These are phyloP conservation scores for Trinorchestia longiramus DNA, from an alignment of 1,140 invertebrate genomes.

Conservation along the genomic window DNA sequence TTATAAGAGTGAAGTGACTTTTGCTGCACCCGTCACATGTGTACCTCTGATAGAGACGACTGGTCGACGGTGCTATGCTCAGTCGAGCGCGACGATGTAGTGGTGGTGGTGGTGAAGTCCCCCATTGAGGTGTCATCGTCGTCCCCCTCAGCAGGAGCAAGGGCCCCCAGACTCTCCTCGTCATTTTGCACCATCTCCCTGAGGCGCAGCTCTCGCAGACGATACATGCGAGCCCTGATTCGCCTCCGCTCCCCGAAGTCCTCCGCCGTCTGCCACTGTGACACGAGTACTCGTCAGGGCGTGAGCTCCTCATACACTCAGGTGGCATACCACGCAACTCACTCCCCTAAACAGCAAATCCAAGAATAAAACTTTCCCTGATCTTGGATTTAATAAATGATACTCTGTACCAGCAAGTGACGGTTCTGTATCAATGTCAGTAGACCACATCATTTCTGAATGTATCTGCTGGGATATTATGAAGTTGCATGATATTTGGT, in stretches of 20 bases:
- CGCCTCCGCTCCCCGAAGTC: constrained; percentile 87
- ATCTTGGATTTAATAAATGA: no score
- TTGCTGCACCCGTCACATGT: background rate
- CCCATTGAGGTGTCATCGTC: background rate
- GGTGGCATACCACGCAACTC: no score
- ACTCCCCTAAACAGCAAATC: no score
- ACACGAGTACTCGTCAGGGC: constrained; percentile 61
- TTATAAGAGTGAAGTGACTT: background rate
- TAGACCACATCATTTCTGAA: no score
- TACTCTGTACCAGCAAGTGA: no score
- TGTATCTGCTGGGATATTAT: no score
- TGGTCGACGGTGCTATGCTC: background rate
- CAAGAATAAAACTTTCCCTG: no score
- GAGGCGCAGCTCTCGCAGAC: constrained; percentile 81
- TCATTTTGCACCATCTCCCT: constrained; percentile 72
- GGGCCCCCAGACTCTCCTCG: constrained; percentile 63
- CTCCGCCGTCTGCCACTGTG: constrained; percentile 86
- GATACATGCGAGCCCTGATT: constrained; percentile 85
- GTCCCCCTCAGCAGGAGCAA: constrained; percentile 56
- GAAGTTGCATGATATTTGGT: no score
- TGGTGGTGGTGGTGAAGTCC: background rate
- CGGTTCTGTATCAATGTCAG: no score
- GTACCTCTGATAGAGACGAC: background rate
- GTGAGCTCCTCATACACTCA: no score
- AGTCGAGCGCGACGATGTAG: no score